Conservation (phyloP, 2,797 vertebrate genomes). For the Pagetopsis macropterus region DNA sequence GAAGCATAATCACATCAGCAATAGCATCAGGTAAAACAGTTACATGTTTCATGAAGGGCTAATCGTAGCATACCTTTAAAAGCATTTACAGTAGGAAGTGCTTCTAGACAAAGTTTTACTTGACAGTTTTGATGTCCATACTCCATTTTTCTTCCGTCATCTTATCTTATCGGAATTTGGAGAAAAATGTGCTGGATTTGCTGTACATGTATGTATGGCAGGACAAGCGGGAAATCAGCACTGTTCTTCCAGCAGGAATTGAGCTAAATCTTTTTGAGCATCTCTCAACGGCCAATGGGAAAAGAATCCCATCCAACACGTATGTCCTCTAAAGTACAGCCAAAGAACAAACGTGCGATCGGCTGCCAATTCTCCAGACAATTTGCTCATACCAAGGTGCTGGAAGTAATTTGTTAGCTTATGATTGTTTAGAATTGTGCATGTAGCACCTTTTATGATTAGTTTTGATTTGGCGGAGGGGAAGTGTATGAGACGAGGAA, state of each 20-base stretch:
- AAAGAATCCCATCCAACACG: constrained; percentile 51
- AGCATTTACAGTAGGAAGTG: too few species aligned
- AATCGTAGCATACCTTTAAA: too few species aligned
- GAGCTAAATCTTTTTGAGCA: constrained; percentile 41
- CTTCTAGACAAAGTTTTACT: too few species aligned
- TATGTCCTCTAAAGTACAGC: constrained; percentile 56
- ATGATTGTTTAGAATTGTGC: constrained; percentile 1
- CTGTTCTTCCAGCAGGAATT: constrained; percentile 52
- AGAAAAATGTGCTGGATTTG: constrained; percentile 30
- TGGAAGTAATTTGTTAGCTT: constrained; percentile 12
- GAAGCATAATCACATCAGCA: too few species aligned
- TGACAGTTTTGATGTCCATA: neutral
- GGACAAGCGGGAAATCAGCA: constrained; percentile 11
- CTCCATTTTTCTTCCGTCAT: constrained; percentile 26
- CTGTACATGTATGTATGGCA: constrained; percentile 11
- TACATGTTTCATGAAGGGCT: too few species aligned
- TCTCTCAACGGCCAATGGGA: constrained; percentile 27
- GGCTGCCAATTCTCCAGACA: constrained; percentile 46
- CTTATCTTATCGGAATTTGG: constrained; percentile 31
- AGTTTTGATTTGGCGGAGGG: neutral
- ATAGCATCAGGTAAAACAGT: too few species aligned
- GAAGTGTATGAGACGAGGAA: constrained; percentile 16
- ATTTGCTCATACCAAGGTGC: constrained; percentile 13
- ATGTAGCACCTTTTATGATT: constrained; percentile 16
- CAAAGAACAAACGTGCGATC: constrained; percentile 46